Base-by-base conservation (phyloP, 2,797 vertebrate species). In the Arnoldichthys spilopterus region DNA sequence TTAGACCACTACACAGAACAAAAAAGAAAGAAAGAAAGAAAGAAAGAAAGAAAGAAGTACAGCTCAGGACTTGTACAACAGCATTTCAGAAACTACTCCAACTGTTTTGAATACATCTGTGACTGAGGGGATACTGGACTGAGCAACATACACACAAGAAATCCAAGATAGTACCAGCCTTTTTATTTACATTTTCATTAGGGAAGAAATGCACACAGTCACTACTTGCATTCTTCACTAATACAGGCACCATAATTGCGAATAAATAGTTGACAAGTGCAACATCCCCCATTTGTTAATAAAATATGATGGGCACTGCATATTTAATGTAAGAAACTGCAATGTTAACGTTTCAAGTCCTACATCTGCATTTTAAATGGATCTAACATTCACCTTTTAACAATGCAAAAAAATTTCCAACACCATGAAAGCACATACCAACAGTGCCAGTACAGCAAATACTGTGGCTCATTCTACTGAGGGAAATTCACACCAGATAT, bases 141-240 rank as follows among this genome's bases (percentile, higher is more conserved):
- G 5, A 26, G 7, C n/a, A 59, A 28, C 28, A 13, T 24, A 58
- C 1, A 26, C 12, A 67, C 9, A 26, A 13, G 11, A 4, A 45
- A 1, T 1, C 11, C 18, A 0, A 6, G 11, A 26, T 70, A 51
- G 54, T 61, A 51, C 43, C 75, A 77, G 66, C n/a, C 30, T 70
- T 77, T 77, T 77, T 26, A 67, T 45, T 66, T 16, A 0, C 2
- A 43, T 47, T 26, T 64, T 22, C 47, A 58, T 68, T 56, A 16
- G 4, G 20, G 15, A 34, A 56, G 63, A 64, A 54, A 53, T 0
- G n/a, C 32, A 54, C 22, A 53, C 49, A 54, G 45, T 28, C 49
- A 63, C 13, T 30, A 54, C 40, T 1, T 64, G 16, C 59, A 34
- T 12, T 43, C 9, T 43, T 43, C 30, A 66, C 12, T 30, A 28